A percentile compares a stretch with the other conserved stretches of the same genome.
Evolutionary conservation across 2,797 vertebrate genomes (phyloP).

Genomic region (Loriculus beryllinus): DNA sequence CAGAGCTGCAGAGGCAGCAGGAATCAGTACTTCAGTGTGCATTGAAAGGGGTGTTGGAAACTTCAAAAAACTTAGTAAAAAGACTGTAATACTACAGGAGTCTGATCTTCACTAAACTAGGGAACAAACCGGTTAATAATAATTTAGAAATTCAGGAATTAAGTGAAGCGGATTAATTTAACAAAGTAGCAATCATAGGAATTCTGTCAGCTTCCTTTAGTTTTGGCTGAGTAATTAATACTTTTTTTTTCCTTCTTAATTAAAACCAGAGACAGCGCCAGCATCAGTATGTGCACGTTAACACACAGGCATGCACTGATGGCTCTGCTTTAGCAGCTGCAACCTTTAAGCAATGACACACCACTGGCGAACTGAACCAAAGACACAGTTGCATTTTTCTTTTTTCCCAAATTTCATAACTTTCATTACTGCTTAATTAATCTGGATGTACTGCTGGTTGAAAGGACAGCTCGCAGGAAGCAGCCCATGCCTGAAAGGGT

Average conservation of each 20-base stretch:
- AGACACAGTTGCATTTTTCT: neutral
- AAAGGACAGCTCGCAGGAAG: neutral
- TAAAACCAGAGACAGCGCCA: conserved; percentile 65
- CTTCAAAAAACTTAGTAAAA: neutral
- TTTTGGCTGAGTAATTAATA: conserved; percentile 31
- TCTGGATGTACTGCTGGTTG: neutral
- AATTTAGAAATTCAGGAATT: conserved; percentile 66
- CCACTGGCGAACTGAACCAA: neutral
- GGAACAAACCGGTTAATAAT: conserved; percentile 33
- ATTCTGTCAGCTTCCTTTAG: conserved; percentile 67
- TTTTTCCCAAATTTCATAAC: neutral
- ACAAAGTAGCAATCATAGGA: conserved; percentile 56
- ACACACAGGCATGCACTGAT: neutral
- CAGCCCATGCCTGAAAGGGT: neutral
- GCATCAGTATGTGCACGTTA: conserved; percentile 53
- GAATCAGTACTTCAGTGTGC: neutral
- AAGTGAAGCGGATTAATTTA: conserved; percentile 64
- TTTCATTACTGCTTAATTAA: neutral
- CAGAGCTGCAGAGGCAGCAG: neutral
- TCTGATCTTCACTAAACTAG: neutral
- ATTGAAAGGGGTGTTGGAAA: neutral
- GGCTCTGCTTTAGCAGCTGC: neutral
- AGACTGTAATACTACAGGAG: neutral
- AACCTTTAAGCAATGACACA: neutral
- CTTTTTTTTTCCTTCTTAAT: conserved; percentile 42